Base-by-base conservation (phyloP, 2,113 vertebrate species). In the Poeciliopsis occidentalis region DNA sequence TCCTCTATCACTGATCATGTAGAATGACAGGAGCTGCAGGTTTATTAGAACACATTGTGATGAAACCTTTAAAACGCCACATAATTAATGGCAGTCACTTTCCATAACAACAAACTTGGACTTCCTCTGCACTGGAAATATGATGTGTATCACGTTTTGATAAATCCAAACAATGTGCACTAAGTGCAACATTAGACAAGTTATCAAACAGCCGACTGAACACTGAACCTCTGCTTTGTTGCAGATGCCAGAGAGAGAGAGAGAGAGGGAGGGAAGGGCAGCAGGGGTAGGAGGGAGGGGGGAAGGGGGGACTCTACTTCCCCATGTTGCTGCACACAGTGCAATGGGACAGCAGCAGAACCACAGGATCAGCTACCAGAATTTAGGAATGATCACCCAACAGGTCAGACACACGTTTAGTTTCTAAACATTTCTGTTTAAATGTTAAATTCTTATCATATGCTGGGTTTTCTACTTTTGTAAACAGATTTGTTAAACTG, bases 391-490 rank as follows among this genome's bases (percentile, higher is more conserved):
- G 84, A 77, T 76, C 80, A 76, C 75, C 71, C 79, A 73, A 47
- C 88, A 85, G 90, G 92, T 92, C 73, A 88, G 88, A 71, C 0
- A 3, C 61, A 1, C 4, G 31, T 67, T 62, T 6, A 22, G 27
- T 1, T 27, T 26, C 15, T 37, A 13, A 15, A 27, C 57, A 27
- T 2, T 0, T 1, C 41, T 22, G 37, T 61, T 63, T 8, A 1
- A 54, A 4, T 12, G 11, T 31, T 31, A 4, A 7, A 8, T 15
- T 54, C n/a, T 26, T 31, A 0, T 39, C 19, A 27, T 2, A 12
- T 22, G 19, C 2, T 34, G 24, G 12, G 15, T 19, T 47, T 47
- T 47, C 44, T 47, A 47, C 39, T 41, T 41, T 41, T 41, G 39
- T 3, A 41, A 17, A 47, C 19, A 47, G 44, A 47, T 4, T 17